Percentiles rank a stretch among this genome's conserved stretches.
phyloP scores from a whole-genome alignment of 1,140 invertebrate genomes.

The Lepidurus apus region DNA sequence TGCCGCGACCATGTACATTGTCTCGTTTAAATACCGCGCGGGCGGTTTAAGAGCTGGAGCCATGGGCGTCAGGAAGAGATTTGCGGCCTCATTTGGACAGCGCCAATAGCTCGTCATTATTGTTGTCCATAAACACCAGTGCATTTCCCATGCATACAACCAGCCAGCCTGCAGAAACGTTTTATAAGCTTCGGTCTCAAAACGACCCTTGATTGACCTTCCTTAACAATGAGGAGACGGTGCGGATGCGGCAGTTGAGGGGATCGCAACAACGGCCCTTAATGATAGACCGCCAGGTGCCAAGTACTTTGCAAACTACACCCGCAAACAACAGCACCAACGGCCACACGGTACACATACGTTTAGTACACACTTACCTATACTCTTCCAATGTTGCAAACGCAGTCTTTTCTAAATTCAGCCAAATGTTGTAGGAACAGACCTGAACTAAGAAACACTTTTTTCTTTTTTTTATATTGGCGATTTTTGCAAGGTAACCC shows the following conservation, averaged over 20 bases:
- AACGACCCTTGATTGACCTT: conserved; percentile 17
- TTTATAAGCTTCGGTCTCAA: conserved; percentile 18
- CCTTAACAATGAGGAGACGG: conserved; percentile 2
- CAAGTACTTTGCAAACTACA: conserved; percentile 3
- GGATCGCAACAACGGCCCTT: conserved; percentile 2
- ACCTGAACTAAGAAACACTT: no score
- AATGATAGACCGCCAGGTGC: conserved; percentile 20
- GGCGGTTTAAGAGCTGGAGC: conserved; percentile 6
- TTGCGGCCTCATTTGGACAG: conserved; percentile 20
- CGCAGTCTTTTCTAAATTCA: neutral
- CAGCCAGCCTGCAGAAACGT: neutral
- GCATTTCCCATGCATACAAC: conserved; percentile 12
- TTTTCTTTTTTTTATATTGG: no score
- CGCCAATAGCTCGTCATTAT: conserved; percentile 13
- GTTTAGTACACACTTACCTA: neutral
- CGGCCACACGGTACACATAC: neutral
- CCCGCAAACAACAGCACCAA: conserved; percentile 13
- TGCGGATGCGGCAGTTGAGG: conserved; percentile 8
- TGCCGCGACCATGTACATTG: conserved; percentile 2
- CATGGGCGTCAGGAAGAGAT: conserved; percentile 9
- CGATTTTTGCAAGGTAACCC: no score
- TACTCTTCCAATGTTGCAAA: neutral
- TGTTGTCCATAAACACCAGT: conserved; percentile 19
- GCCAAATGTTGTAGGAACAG: neutral
- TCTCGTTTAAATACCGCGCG: neutral